A percentile compares a stretch with the other conserved stretches of the same genome.
phyloP scores from a whole-genome alignment of 2,113 vertebrate species.

The Bubo scandiacus region DNA sequence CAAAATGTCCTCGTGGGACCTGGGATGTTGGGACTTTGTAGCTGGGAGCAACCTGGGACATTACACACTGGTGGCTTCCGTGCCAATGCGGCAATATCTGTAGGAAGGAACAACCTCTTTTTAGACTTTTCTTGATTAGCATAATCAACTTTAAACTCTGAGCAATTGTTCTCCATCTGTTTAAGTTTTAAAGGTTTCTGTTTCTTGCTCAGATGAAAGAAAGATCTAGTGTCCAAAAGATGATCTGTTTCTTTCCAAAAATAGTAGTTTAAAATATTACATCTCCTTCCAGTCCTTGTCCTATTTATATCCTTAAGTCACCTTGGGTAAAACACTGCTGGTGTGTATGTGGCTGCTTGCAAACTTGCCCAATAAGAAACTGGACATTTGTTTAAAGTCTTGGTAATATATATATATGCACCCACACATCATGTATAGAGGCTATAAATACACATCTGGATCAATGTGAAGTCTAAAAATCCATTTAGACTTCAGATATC shows the following conservation, averaged over 20 bases:
- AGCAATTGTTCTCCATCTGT: neutral
- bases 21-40: neutral
- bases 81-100: neutral
- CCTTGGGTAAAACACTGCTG: neutral
- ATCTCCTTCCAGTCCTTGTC: neutral
- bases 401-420: no score
- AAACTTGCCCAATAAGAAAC: neutral
- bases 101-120: neutral
- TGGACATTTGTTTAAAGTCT: neutral
- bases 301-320: neutral
- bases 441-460: neutral
- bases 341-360: neutral
- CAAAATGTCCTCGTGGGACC: neutral
- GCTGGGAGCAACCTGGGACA: neutral
- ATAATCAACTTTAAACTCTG: neutral
- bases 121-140: neutral
- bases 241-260: neutral
- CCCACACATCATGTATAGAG: accelerated
- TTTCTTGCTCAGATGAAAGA: neutral
- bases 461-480: neutral
- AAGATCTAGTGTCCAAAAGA: neutral
- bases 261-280: neutral
- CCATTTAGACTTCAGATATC: neutral
- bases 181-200: neutral
- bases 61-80: neutral